Evolutionary conservation across 2,797 vertebrate genomes (phyloP), one percentile per base, ranked within the genome.

Genomic region (Cygnus olor): DNA sequence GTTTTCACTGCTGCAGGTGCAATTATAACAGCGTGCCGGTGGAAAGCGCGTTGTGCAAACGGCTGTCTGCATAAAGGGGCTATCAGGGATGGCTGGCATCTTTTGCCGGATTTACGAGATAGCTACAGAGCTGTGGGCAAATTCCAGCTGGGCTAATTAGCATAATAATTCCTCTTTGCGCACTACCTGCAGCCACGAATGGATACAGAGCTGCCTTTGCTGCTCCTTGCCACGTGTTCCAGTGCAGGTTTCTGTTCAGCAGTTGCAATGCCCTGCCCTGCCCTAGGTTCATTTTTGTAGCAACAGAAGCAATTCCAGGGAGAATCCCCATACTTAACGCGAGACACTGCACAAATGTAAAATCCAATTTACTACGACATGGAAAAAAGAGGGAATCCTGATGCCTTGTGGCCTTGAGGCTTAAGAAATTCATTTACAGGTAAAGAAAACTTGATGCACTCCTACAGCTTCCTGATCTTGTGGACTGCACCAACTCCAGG

Each of bases 91-190:
- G 42, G 56, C 66, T 81, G 72, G 65, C 65, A 63, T 74, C 24
- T 95, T 92, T 30, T 85, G 72, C 57, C 88, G 69, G 71, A 78
- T 92, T 92, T 94, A 95, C 58, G 88, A 74, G 84, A 68, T 76
- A 91, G 58, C 82, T 70, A 86, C 80, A 83, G 84, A 90, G 87
- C 81, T 93, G 86, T 91, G 90, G 78, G 77, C 95, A 95, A 94
- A 95, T 90, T 95, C 93, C 93, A 91, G 77, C 88, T 80, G 84
- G 60, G 84, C 57, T 95, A 85, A 96, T 96, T 88, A 88, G 79
- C 28, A 36, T 71, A 65, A 92, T 86, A 51, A 88, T 47, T 91
- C 51, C 89, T 85, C 83, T 89, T 73, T 77, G 69, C 51, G 45
- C 36, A 87, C 79, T 84, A 95, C 83, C 83, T 94, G 84, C 94